Evolutionary conservation across 2,113 vertebrate species (phyloP).

Genomic region (Heterotilapia buettikoferi): DNA sequence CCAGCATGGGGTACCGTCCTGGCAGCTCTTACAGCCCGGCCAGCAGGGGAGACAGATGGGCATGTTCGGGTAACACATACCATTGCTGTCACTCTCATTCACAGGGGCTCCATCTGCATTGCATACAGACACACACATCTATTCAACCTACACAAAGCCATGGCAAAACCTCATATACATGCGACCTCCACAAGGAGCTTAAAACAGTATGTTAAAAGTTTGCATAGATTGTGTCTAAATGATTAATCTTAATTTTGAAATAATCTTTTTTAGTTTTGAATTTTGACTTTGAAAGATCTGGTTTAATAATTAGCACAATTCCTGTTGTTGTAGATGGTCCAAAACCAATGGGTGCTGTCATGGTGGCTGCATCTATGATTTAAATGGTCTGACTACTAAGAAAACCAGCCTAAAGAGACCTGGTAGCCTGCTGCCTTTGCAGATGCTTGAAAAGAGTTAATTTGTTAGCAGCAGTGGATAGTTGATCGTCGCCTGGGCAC

Average conservation of each 20-base stretch:
- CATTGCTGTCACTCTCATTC: slow-evolving; percentile 14
- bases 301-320: not conserved
- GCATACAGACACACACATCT: not conserved
- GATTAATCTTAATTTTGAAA: not conserved
- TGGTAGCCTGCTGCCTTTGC: not conserved
- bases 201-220: not conserved
- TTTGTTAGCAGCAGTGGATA: not conserved
- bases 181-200: not conserved
- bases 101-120: slow-evolving; percentile 30
- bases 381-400: rapidly evolving
- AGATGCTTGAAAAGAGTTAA: not conserved
- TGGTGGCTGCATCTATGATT: not conserved
- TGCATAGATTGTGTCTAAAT: not conserved
- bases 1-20: slow-evolving; percentile 79
- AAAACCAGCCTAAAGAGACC: not conserved
- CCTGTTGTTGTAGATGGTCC: not conserved
- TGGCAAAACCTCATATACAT: not conserved
- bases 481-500: not conserved
- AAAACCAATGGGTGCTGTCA: not conserved
- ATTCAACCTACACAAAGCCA: not conserved
- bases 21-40: slow-evolving; percentile 79
- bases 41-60: slow-evolving; percentile 80
- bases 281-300: not conserved
- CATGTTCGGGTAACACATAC: slow-evolving; percentile 58
- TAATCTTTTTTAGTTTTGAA: not conserved